phyloP scores from a whole-genome alignment of 2,888 invertebrate species.

The Phragmatobia fuliginosa region DNA sequence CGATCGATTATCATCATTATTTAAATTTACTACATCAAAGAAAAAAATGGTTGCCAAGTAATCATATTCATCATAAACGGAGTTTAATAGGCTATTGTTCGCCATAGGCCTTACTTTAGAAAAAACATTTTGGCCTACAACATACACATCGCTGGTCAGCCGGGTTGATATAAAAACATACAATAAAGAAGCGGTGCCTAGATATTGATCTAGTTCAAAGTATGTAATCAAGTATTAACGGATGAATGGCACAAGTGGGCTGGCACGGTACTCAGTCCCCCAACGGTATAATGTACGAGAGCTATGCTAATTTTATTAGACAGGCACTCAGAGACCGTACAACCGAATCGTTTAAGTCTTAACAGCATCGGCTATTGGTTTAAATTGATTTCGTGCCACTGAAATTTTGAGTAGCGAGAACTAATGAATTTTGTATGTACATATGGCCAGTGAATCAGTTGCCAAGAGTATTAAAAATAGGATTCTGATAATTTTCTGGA shows the following conservation, averaged over 20 bases:
- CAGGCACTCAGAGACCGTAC: slow-evolving; percentile 48
- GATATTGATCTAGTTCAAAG: slow-evolving; percentile 2
- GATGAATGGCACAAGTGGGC: slow-evolving; percentile 22
- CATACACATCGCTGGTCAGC: too few relatives aligned
- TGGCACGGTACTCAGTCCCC: slow-evolving; percentile 28
- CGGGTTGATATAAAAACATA: not conserved
- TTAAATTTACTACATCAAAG: too few relatives aligned
- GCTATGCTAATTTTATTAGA: slow-evolving; percentile 60
- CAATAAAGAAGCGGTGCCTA: not conserved
- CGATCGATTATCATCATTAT: too few relatives aligned
- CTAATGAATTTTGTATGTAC: slow-evolving; percentile 23
- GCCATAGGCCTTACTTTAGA: too few relatives aligned
- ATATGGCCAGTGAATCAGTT: slow-evolving; percentile 1
- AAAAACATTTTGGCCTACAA: too few relatives aligned
- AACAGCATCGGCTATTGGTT: slow-evolving; percentile 34
- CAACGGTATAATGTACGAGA: slow-evolving; percentile 33
- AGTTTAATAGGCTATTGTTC: too few relatives aligned
- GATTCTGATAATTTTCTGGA: not conserved
- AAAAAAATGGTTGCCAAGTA: too few relatives aligned
- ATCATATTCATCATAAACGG: too few relatives aligned
- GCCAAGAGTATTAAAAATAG: not conserved
- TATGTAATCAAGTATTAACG: slow-evolving; percentile 12
- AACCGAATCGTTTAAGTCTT: slow-evolving; percentile 34
- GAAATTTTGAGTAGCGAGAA: slow-evolving; percentile 37
- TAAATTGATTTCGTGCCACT: slow-evolving; percentile 46